phyloP scores from a whole-genome alignment of 2,113 vertebrate species.

The Gasterosteus aculeatus region DNA sequence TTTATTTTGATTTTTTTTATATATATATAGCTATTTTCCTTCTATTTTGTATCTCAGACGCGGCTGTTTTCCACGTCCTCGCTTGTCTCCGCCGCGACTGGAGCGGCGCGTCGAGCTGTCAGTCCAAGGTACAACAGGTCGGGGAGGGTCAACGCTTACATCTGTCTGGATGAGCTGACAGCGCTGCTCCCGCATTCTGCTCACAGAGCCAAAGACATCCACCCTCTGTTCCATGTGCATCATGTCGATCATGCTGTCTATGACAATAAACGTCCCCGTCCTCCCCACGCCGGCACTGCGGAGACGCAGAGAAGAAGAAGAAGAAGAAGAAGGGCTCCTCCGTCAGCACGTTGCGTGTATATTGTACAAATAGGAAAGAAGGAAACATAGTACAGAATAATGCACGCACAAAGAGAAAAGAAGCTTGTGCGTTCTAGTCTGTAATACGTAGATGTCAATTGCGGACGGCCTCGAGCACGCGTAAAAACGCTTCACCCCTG shows the following conservation, averaged over 20 bases:
- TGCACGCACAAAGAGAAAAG: background rate
- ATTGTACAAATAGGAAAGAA: background rate
- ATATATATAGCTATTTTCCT: conserved; percentile 41
- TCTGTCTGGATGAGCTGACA: conserved; percentile 98
- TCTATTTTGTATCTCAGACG: conserved; percentile 37
- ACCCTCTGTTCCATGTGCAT: conserved; percentile 90
- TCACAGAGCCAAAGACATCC: conserved; percentile 94
- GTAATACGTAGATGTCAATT: conserved; percentile 34
- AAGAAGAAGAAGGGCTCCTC: conserved; percentile 37
- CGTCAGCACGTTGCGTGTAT: background rate
- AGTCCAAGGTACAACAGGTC: conserved; percentile 60
- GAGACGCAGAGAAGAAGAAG: conserved; percentile 42
- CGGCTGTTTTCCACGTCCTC: conserved; percentile 20
- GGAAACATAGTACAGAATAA: background rate
- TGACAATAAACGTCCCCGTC: conserved; percentile 97
- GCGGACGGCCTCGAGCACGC: conserved; percentile 44
- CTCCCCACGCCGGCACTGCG: conserved; percentile 93
- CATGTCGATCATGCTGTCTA: conserved; percentile 98
- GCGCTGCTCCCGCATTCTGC: conserved; percentile 93
- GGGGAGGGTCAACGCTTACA: conserved; percentile 84
- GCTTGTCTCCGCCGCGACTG: conserved; percentile 56
- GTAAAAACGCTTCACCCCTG: conserved; percentile 64
- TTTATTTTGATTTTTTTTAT: conserved; percentile 34
- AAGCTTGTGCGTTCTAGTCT: background rate
- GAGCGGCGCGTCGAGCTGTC: conserved; percentile 64